Evolutionary conservation across 2,113 vertebrate genomes (phyloP), one percentile per base, ranked within the genome.

Genomic region (Saccopteryx leptura): DNA sequence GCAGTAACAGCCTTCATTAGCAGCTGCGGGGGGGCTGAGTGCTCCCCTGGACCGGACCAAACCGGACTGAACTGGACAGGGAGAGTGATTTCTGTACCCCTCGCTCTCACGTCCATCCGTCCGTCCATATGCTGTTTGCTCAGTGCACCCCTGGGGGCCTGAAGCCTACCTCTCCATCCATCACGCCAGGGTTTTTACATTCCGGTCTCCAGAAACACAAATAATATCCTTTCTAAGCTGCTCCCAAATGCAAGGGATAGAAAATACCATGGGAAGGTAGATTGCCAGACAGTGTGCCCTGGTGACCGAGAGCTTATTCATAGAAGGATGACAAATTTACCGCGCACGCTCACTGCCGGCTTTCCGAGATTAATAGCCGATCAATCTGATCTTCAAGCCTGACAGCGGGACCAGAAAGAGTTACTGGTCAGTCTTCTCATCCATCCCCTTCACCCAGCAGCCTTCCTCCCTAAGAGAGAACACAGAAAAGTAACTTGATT

Each of bases 291-390:
- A 93, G 96, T 91, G 93, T 97, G 96, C 93, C 96, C 95, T 97
- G 66, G 31, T 96, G 94, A 97, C 96, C 58, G 24, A 96, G 91
- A 81, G 52, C 91, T 97, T 94, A 97, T 97, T 97, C 97, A 97
- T 97, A 97, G 96, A 97, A 93, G 33, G 83, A 93, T 97, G 97
- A 97, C 95, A 97, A 93, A 97, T 98, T 97, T 97, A 97, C 93
- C 92, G 84, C 76, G 78, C 75, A 93, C 48, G 56, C 79, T 96
- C 95, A 96, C 83, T 68, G 83, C 93, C 23, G 58, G 33, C 96
- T 96, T 97, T 96, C 84, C 90, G 93, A 97, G 96, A 97, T 97
- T 96, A 96, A 97, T 96, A 95, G 96, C 95, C 74, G 89, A 97
- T 96, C 96, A 95, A 39, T 96, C 91, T 88, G 91, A 97, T 94